phyloP scores from a whole-genome alignment of 1,140 invertebrate species.

The Neuroterus valhalla region DNA sequence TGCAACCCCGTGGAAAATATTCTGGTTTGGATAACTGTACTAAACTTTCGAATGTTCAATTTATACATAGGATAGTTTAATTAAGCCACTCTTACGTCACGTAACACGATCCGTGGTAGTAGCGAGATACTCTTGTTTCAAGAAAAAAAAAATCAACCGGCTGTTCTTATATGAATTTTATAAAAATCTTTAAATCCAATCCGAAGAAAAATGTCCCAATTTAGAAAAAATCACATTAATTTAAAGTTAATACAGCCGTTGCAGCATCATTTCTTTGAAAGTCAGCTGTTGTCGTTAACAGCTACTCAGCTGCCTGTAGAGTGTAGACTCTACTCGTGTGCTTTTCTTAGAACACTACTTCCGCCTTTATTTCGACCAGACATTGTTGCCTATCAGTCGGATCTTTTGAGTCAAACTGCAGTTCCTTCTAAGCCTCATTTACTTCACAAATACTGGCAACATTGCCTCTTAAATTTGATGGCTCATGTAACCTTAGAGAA shows the following conservation, averaged over 20 bases:
- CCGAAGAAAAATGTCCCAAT: not conserved
- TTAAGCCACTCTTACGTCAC: slow-evolving; percentile 2
- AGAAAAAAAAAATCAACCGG: not conserved
- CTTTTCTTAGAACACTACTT: slow-evolving; percentile 22
- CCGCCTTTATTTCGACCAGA: slow-evolving; percentile 7
- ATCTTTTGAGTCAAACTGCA: not conserved
- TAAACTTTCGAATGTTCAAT: slow-evolving; percentile 26
- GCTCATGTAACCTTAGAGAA: not conserved
- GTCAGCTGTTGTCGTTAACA: slow-evolving; percentile 19
- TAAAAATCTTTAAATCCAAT: not conserved
- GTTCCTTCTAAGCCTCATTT: not conserved
- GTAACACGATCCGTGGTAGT: not conserved
- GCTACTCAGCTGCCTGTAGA: slow-evolving; percentile 6
- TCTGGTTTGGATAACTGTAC: not conserved
- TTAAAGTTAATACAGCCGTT: not conserved
- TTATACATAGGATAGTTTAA: slow-evolving; percentile 11
- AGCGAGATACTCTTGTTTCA: not conserved
- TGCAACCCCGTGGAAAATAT: not conserved
- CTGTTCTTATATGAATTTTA: not conserved
- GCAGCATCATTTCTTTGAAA: not conserved
- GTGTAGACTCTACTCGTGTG: not conserved
- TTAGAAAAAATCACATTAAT: not conserved
- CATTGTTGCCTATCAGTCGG: not conserved
- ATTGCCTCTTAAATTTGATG: not conserved
- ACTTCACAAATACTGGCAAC: not conserved